Evolutionary conservation across 1,140 invertebrate genomes (phyloP).

Genomic region (Hylaeus anthracinus): DNA sequence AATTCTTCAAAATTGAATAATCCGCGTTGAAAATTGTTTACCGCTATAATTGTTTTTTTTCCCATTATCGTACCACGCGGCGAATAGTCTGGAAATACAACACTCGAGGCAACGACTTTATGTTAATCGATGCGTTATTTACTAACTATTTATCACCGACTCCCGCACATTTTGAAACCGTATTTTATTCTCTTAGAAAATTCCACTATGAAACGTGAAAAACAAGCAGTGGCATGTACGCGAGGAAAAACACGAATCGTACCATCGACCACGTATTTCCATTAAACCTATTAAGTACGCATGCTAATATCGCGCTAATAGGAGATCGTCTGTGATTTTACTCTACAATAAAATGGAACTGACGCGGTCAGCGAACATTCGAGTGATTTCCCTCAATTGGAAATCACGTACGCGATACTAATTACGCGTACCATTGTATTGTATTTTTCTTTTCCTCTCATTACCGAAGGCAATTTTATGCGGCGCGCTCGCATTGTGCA

Average conservation of each 20-base stretch:
- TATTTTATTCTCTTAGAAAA: not conserved
- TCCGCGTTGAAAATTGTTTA: too few species aligned
- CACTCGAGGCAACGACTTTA: not conserved
- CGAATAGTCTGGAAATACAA: not conserved
- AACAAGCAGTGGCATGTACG: not conserved
- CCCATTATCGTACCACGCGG: not conserved
- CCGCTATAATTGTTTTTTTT: too few species aligned
- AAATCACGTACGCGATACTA: constrained; percentile 30
- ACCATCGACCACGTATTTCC: not conserved
- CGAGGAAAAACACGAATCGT: not conserved
- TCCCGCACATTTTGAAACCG: not conserved
- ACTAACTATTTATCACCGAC: not conserved
- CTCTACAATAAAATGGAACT: not conserved
- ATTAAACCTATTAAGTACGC: not conserved
- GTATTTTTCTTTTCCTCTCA: not conserved
- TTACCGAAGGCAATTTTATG: constrained; percentile 10
- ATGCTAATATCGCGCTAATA: not conserved
- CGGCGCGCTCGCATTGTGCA: constrained; percentile 14
- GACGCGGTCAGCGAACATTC: not conserved
- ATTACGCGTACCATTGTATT: constrained; percentile 2
- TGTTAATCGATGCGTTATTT: not conserved
- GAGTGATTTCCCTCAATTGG: constrained; percentile 9
- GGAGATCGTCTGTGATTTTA: not conserved
- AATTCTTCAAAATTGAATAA: too few species aligned
- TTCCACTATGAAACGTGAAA: not conserved